A percentile compares a stretch with the other conserved stretches of the same genome.
Evolutionary conservation across 2,888 invertebrate species (phyloP).

Genomic region (Drosophila fungiperda): DNA sequence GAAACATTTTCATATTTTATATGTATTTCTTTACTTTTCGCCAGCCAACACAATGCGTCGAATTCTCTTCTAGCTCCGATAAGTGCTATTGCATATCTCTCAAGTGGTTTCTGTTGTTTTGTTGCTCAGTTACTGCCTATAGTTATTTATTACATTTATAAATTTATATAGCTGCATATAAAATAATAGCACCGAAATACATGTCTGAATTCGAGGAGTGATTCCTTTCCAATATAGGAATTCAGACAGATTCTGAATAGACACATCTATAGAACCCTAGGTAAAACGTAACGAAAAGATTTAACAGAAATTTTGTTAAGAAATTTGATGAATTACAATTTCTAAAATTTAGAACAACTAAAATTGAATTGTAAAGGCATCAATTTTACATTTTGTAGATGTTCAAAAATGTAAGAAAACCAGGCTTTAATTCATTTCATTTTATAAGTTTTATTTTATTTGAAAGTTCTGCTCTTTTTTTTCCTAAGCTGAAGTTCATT

Average conservation of each 20-base stretch:
- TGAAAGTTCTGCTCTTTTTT: not conserved
- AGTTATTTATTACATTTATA: constrained; percentile 24
- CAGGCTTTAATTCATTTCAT: not conserved
- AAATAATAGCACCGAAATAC: not conserved
- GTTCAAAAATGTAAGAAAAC: not conserved
- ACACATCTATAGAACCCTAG: not conserved
- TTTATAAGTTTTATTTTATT: not conserved
- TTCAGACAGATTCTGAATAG: not conserved
- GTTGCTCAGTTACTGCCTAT: constrained; percentile 22
- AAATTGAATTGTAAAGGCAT: not conserved
- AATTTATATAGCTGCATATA: not conserved
- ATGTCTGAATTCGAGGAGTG: no score
- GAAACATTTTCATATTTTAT: constrained; percentile 71
- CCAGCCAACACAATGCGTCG: constrained; percentile 23
- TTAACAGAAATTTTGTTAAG: not conserved
- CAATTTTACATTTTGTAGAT: not conserved
- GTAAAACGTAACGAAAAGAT: not conserved
- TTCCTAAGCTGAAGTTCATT: not conserved
- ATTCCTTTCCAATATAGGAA: no score
- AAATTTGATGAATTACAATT: not conserved
- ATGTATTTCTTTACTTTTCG: constrained; percentile 42
- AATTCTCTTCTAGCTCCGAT: constrained; percentile 43
- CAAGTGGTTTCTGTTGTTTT: constrained; percentile 31
- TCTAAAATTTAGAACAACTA: no score
- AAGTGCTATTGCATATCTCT: constrained; percentile 49